phyloP scores from a whole-genome alignment of 2,113 vertebrate genomes.

The Chionis minor region DNA sequence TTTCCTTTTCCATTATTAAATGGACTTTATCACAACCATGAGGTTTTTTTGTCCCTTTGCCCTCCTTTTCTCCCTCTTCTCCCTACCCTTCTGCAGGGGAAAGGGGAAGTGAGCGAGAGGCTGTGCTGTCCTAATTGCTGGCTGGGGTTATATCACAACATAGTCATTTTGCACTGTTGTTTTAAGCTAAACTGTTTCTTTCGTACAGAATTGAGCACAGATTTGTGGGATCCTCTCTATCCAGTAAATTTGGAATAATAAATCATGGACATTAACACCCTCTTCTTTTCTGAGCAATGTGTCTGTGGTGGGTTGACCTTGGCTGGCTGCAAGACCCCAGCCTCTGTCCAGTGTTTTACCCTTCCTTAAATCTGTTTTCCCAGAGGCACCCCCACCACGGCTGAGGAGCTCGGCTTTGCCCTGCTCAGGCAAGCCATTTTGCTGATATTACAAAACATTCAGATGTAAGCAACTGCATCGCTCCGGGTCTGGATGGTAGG shows the following conservation, averaged over 20 bases:
- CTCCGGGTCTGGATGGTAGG: fast-evolving
- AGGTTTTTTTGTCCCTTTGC: neutral
- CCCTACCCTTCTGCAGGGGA: neutral
- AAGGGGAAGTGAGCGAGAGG: neutral
- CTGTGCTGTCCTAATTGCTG: neutral
- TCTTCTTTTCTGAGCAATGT: neutral
- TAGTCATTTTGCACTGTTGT: neutral
- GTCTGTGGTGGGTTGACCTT: neutral
- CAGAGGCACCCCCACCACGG: fast-evolving
- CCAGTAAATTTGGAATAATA: neutral
- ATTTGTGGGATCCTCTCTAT: neutral
- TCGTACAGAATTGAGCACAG: neutral
- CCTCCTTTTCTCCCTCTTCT: neutral
- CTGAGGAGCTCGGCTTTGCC: neutral
- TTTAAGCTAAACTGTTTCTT: neutral
- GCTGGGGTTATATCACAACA: neutral
- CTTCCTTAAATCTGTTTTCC: neutral
- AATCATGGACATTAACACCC: neutral
- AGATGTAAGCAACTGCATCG: neutral
- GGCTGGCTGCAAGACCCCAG: neutral
- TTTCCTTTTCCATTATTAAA: neutral
- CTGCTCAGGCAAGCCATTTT: neutral
- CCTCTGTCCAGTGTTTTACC: neutral
- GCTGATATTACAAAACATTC: neutral
- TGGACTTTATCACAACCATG: neutral